Base-by-base conservation (phyloP, 2,113 vertebrate genomes). In the Carassius auratus region DNA sequence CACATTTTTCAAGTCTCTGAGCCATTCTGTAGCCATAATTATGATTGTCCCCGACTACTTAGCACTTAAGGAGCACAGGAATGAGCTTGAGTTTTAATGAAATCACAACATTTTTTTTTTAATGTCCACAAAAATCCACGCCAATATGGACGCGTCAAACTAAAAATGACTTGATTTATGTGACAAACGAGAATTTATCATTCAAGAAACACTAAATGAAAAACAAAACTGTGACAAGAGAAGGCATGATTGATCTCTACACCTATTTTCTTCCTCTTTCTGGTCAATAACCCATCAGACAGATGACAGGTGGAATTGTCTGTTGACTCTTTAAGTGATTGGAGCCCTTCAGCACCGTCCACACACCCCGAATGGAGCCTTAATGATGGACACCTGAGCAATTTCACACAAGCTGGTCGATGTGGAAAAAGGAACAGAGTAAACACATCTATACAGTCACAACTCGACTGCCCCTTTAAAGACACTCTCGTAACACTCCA, bases 21-120 rank as follows among this genome's bases (percentile, higher is more conserved):
- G 89, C 91, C 74, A 91, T 92, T 91, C 92, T 87, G 90, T 92
- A 92, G 91, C 89, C 88, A 91, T 92, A 93, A 94, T 94, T 91
- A 92, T 91, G 90, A 93, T 92, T 92, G 92, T 90, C 90, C 90
- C 89, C 90, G 91, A 93, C 90, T 88, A 87, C 90, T 91, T 91
- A 90, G 88, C 87, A 91, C 87, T 89, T 90, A 88, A 91, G 92
- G 87, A 91, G 87, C 91, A 92, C 85, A 85, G 88, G 17, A 81
- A 64, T 55, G 26, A 45, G 5, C 7, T 71, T 30, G 48, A 55
- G 33, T 50, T 84, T 64, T 33, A 4, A 78, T 61, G 55, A 78
- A 78, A 61, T 23, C 76, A 21, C 21, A 15, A 45, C 69, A 45
- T n/a, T 5, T 4, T 30, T 30, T 79, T 64, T 45, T 30, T 30